Evolutionary conservation across 2,797 vertebrate species (phyloP).

Genomic region (Ispidina picta): DNA sequence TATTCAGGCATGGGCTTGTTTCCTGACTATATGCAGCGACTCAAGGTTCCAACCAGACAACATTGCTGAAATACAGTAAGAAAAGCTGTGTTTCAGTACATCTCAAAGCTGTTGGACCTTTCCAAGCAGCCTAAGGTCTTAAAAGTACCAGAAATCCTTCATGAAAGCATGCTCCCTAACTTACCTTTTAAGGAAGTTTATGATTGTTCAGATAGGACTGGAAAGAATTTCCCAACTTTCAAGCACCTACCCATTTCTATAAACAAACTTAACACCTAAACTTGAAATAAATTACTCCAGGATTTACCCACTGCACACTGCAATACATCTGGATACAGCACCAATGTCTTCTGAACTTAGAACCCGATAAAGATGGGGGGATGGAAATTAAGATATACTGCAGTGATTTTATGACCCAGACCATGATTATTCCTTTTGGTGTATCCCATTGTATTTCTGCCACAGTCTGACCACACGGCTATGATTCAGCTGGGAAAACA

Average conservation of each 20-base stretch:
- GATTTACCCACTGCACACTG: neutral
- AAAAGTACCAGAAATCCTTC: neutral
- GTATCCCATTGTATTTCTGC: neutral
- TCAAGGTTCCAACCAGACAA: neutral
- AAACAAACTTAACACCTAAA: slow-evolving; percentile 4
- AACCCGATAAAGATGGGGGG: neutral
- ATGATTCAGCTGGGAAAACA: neutral
- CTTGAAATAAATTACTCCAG: neutral
- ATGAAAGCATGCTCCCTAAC: neutral
- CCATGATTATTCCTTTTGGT: neutral
- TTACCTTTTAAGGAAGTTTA: slow-evolving; percentile 30
- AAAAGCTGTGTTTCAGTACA: neutral
- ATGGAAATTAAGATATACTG: neutral
- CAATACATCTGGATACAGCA: neutral
- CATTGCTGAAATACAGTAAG: neutral
- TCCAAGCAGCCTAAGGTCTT: neutral
- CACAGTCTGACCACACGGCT: neutral
- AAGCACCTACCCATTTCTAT: neutral
- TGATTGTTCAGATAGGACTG: slow-evolving; percentile 3
- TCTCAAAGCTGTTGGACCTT: neutral
- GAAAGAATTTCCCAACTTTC: slow-evolving; percentile 4
- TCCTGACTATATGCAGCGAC: neutral
- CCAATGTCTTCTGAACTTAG: neutral
- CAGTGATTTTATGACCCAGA: neutral
- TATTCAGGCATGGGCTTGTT: neutral